A percentile compares a stretch with the other conserved stretches of the same genome.
Conservation (phyloP, 1,140 invertebrate genomes). For the Nomia melanderi region DNA sequence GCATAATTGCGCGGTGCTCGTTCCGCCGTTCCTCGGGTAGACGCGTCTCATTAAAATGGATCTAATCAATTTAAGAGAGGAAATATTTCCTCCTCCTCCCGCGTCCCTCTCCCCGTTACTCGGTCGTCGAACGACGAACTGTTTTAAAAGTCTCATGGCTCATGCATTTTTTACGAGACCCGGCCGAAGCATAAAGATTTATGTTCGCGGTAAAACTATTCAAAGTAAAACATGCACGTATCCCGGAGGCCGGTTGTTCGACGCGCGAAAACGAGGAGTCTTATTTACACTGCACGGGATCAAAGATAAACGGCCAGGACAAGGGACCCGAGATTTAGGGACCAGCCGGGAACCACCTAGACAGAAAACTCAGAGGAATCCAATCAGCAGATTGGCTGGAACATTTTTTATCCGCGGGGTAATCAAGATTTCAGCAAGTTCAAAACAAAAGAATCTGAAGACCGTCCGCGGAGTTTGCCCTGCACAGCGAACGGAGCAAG, state of each 20-base stretch:
- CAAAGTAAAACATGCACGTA: conserved; percentile 8
- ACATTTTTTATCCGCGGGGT: conserved; percentile 14
- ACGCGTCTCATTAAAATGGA: not conserved
- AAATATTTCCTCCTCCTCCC: too few species aligned
- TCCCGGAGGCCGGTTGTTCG: not conserved
- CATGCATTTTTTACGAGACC: conserved; percentile 21
- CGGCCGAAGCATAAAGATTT: not conserved
- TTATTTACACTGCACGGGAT: not conserved
- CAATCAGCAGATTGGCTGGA: conserved; percentile 39
- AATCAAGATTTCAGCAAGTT: conserved; percentile 47
- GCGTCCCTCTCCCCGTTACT: not conserved
- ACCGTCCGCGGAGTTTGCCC: not conserved
- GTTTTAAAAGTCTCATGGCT: not conserved
- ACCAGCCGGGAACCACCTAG: not conserved
- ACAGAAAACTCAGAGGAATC: conserved; percentile 4
- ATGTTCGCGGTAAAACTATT: conserved; percentile 2
- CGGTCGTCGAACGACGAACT: not conserved
- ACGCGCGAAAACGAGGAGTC: not conserved
- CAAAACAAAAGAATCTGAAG: conserved; percentile 26
- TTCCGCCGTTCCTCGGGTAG: not conserved
- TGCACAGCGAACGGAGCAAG: not conserved
- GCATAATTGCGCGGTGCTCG: not conserved
- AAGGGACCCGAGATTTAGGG: not conserved
- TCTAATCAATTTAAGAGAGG: not conserved
- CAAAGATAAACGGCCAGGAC: conserved; percentile 6